Base-by-base conservation (phyloP, 1,140 invertebrate genomes). In the Brachionus rubens region DNA sequence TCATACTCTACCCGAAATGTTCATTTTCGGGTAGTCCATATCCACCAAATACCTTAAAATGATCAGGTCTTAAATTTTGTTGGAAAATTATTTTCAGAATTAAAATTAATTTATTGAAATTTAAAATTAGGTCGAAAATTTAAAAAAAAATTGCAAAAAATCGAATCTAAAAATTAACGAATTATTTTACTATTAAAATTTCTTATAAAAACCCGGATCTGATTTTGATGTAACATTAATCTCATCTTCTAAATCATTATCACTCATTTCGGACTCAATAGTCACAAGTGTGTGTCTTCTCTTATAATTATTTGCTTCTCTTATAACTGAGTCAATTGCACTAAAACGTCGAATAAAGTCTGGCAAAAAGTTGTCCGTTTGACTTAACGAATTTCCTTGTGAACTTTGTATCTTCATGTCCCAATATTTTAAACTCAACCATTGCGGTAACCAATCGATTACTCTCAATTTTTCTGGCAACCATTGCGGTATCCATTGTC, bases 181-280 rank as follows among this genome's bases (percentile, higher is more conserved):
- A n/a, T n/a, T n/a, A n/a, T n/a, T n/a, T n/a, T n/a, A n/a, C n/a
- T n/a, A n/a, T n/a, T n/a, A n/a, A n/a, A n/a, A n/a, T n/a, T n/a
- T n/a, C n/a, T n/a, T n/a, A n/a, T n/a, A n/a, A n/a, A n/a, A n/a
- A n/a, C n/a, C n/a, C n/a, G n/a, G n/a, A n/a, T n/a, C n/a, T n/a
- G n/a, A n/a, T n/a, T n/a, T n/a, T n/a, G n/a, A 54, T 28, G 52
- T 54, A 30, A 54, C 24, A 54, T 54, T 28, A 54, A 28, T 54
- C 24, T 54, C 52, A 14, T 54, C 10, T 5, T 54, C 6, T 28
- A n/a, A n/a, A n/a, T 54, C 52, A 4, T 54, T 28, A 7, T 54
- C 52, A 26, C 52, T 54, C 9, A n/a, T n/a, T n/a, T n/a, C n/a
- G n/a, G 52, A 30, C 6, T 54, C 52, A n/a, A 54, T 12, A 54